These are phyloP conservation scores for Dryobota labecula DNA, from an alignment of 2,888 invertebrate species.

Conservation along the genomic window DNA sequence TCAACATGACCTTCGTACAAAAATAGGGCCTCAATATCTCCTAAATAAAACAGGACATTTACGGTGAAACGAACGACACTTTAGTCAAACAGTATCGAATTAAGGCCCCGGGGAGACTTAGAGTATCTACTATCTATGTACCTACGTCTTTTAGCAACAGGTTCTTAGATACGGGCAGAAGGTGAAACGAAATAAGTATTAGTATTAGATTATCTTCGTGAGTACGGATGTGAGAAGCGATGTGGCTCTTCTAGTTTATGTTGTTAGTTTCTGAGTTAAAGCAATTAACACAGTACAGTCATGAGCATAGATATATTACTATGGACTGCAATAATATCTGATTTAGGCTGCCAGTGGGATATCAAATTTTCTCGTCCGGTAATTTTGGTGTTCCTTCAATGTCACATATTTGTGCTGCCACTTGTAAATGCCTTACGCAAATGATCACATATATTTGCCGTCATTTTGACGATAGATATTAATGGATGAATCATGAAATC, in stretches of 20 bases:
- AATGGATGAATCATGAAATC: no score
- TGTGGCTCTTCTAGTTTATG: constrained; percentile 5
- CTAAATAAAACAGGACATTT: constrained; percentile 58
- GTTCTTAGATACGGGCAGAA: constrained; percentile 77
- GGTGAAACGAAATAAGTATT: constrained; percentile 59
- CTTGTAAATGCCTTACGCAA: no score
- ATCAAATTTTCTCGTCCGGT: no score
- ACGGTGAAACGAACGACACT: constrained; percentile 70
- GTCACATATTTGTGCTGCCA: no score
- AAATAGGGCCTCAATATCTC: constrained; percentile 42
- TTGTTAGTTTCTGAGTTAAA: constrained; percentile 1
- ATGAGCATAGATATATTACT: not conserved
- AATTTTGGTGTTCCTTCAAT: no score
- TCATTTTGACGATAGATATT: no score
- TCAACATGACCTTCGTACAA: constrained; percentile 29
- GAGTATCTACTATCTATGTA: constrained; percentile 66
- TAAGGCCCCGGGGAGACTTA: constrained; percentile 71
- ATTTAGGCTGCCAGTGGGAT: no score
- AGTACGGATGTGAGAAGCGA: constrained; percentile 13
- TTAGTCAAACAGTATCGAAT: constrained; percentile 78
- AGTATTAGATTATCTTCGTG: constrained; percentile 50
- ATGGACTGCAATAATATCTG: no score
- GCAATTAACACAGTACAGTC: not conserved
- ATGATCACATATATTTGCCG: no score
- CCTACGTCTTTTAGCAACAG: constrained; percentile 80